Conservation (phyloP, 92 coral and sea anemone genomes). For the Palythoa grandis region DNA sequence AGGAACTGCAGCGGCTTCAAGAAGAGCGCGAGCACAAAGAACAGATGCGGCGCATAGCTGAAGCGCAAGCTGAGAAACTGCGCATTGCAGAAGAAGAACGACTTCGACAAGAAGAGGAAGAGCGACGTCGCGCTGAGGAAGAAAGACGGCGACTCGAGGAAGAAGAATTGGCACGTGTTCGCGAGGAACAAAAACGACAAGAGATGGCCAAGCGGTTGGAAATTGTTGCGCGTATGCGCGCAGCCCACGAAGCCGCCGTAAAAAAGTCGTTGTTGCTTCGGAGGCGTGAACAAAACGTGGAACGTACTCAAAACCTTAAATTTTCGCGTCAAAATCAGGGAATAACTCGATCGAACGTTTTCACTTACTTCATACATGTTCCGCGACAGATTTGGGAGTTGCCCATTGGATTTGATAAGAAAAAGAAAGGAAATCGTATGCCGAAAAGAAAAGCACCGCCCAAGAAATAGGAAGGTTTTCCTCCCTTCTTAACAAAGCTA, state of each 20-base stretch:
- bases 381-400: constrained; percentile 92
- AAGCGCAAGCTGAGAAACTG: constrained; percentile 91
- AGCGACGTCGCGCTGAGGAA: constrained; percentile 79
- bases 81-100: constrained; percentile 84
- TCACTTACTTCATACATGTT: constrained; percentile 75
- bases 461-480: background rate
- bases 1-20: constrained; percentile 79
- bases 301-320: constrained; percentile 75
- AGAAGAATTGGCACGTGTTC: constrained; percentile 65
- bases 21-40: constrained; percentile 92
- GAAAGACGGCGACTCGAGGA: constrained; percentile 76
- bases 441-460: constrained; percentile 67
- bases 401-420: constrained; percentile 80
- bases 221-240: constrained; percentile 89
- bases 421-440: constrained; percentile 74
- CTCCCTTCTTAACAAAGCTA: background rate
- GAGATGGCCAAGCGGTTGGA: constrained; percentile 87
- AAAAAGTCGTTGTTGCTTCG: constrained; percentile 78
- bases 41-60: constrained; percentile 96
- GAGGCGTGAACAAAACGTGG: constrained; percentile 80
- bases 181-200: constrained; percentile 76
- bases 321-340: constrained; percentile 77
- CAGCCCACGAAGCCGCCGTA: constrained; percentile 81
- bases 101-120: constrained; percentile 73
- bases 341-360: constrained; percentile 75